Conservation (phyloP, 2,113 vertebrate species). For the Sula dactylatra region DNA sequence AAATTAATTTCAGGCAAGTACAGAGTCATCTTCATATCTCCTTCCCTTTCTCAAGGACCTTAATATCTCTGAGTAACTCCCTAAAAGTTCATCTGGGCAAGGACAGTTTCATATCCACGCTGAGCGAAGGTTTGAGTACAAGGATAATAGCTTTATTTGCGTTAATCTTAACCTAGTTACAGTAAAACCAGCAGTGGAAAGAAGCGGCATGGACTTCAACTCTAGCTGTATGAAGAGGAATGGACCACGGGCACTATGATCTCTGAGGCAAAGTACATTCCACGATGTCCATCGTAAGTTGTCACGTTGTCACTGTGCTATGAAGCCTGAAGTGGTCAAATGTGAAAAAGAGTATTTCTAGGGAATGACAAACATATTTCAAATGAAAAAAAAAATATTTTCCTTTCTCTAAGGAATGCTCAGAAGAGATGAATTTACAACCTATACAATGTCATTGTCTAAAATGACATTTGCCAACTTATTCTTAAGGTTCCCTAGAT, state of each 20-base stretch:
- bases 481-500: not conserved
- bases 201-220: not conserved
- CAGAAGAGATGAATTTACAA: not conserved
- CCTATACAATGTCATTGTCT: not conserved
- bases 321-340: not conserved
- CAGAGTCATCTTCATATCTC: not conserved
- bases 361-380: not conserved
- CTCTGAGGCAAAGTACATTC: not conserved
- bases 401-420: not conserved
- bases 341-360: not conserved
- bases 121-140: not conserved
- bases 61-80: not conserved
- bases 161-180: not conserved
- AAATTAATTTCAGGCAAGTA: not conserved
- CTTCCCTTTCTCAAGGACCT: not conserved
- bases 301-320: not conserved
- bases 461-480: not conserved
- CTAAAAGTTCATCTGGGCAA: not conserved
- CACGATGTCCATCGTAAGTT: not conserved
- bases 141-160: not conserved
- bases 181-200: not conserved
- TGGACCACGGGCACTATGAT: not conserved
- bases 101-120: not conserved
- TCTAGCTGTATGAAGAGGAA: not conserved
- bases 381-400: not conserved